phyloP scores from a whole-genome alignment of 1,140 invertebrate species.

The Lordiphosa collinella region DNA sequence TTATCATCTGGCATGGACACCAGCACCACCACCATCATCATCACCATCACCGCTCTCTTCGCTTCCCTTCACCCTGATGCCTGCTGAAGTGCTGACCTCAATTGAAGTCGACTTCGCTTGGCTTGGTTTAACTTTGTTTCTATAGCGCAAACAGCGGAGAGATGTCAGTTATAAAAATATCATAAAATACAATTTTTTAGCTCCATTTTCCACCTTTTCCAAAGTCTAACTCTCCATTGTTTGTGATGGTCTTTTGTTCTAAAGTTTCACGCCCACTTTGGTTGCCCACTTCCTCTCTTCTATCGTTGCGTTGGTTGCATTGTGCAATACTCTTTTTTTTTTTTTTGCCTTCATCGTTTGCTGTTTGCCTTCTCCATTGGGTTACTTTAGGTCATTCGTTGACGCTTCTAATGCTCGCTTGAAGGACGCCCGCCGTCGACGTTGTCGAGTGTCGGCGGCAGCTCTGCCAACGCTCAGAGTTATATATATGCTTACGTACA shows the following conservation, averaged over 20 bases:
- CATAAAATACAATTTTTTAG: constrained; percentile 16
- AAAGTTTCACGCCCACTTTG: constrained; percentile 16
- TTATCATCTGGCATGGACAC: constrained; percentile 31
- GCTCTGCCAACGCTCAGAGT: constrained; percentile 2
- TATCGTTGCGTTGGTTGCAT: constrained; percentile 19
- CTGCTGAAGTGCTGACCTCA: constrained; percentile 27
- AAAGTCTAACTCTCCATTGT: not conserved
- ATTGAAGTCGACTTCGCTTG: constrained; percentile 35
- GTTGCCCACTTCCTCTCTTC: constrained; percentile 23
- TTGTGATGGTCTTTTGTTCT: constrained; percentile 1
- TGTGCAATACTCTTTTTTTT: constrained; percentile 43
- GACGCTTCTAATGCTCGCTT: constrained; percentile 63
- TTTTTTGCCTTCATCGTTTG: constrained; percentile 9
- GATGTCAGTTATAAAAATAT: constrained; percentile 47
- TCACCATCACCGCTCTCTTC: constrained; percentile 6
- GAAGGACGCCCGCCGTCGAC: constrained; percentile 49
- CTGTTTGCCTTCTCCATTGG: constrained; percentile 50
- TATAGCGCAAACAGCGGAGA: not conserved
- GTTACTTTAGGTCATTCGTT: constrained; percentile 73
- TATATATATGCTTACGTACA: not conserved
- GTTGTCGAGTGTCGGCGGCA: constrained; percentile 9
- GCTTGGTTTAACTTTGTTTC: constrained; percentile 9
- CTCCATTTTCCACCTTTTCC: not conserved
- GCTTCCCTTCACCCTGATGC: constrained; percentile 2
- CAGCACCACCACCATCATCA: not conserved